A percentile compares a stretch with the other conserved stretches of the same genome.
phyloP scores from a whole-genome alignment of 2,888 invertebrate genomes.

The Mesorhabditis belari region DNA sequence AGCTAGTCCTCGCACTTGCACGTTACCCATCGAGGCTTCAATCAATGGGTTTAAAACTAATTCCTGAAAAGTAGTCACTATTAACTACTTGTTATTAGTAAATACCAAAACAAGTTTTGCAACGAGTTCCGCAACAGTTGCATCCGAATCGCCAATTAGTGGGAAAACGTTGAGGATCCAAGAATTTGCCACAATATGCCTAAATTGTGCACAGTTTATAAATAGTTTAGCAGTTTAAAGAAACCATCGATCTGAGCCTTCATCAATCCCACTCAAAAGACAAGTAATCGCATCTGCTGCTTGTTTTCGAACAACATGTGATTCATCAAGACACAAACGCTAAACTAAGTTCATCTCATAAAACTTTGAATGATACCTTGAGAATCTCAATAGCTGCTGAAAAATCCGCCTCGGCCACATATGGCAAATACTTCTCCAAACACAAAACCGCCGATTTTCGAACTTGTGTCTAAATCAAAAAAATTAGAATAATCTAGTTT shows the following conservation, averaged over 20 bases:
- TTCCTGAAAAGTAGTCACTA: background rate
- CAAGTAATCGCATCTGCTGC: background rate
- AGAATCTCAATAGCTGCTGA: background rate
- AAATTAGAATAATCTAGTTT: too few relatives aligned
- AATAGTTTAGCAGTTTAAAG: background rate
- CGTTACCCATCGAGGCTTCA: background rate
- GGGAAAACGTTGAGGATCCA: background rate
- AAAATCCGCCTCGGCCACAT: background rate
- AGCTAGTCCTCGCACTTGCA: background rate
- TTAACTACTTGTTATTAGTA: background rate
- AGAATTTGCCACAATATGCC: background rate
- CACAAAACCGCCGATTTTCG: too few relatives aligned
- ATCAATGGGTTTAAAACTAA: background rate
- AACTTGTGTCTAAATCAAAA: too few relatives aligned
- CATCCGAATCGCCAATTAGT: background rate
- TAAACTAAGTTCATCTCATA: background rate
- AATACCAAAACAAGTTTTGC: background rate
- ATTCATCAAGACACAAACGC: background rate
- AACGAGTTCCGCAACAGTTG: background rate
- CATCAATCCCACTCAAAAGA: background rate
- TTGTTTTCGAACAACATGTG: background rate
- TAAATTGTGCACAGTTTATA: background rate
- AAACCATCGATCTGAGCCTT: background rate
- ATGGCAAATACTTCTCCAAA: too few relatives aligned
- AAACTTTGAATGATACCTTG: background rate